Evolutionary conservation across 1,140 invertebrate species (phyloP).

Genomic region (Anagrus nilaparvatae): DNA sequence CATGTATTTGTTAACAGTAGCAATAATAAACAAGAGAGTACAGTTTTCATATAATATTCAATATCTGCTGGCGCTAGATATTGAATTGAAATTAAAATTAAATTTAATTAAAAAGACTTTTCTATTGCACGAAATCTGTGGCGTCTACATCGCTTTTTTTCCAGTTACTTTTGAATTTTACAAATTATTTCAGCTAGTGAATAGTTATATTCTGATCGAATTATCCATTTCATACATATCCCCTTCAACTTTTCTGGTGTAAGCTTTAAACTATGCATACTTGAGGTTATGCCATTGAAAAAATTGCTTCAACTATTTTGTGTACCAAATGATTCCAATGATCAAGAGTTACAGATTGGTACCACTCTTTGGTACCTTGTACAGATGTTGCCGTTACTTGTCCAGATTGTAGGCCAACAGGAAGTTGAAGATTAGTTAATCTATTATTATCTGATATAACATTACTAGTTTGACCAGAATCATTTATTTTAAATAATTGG

Average conservation of each 20-base stretch:
- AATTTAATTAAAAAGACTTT: too few species aligned
- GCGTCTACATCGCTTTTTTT: too few species aligned
- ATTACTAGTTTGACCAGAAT: conserved; percentile 28
- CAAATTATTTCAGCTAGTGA: conserved; percentile 97
- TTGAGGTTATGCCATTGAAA: conserved; percentile 88
- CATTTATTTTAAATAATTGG: conserved; percentile 37
- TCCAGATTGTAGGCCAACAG: conserved; percentile 49
- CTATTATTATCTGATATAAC: conserved; percentile 24
- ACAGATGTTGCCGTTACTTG: conserved; percentile 70
- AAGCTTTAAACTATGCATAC: conserved; percentile 89
- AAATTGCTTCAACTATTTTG: conserved; percentile 98
- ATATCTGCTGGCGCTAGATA: too few species aligned
- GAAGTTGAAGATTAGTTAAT: conserved; percentile 45
- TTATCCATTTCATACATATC: conserved; percentile 99
- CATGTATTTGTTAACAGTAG: too few species aligned
- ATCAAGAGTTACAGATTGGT: conserved; percentile 91
- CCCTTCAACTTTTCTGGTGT: conserved; percentile 96
- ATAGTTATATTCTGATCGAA: conserved; percentile 98
- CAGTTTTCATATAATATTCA: too few species aligned
- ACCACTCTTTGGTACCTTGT: conserved; percentile 94
- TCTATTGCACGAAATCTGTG: too few species aligned
- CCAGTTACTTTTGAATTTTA: conserved; percentile 97
- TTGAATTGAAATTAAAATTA: too few species aligned
- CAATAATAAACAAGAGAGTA: too few species aligned
- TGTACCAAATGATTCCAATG: conserved; percentile 97